Evolutionary conservation across 2,888 invertebrate species (phyloP), one percentile per base, ranked within the genome.

Genomic region (Nemotelus pantherinus): DNA sequence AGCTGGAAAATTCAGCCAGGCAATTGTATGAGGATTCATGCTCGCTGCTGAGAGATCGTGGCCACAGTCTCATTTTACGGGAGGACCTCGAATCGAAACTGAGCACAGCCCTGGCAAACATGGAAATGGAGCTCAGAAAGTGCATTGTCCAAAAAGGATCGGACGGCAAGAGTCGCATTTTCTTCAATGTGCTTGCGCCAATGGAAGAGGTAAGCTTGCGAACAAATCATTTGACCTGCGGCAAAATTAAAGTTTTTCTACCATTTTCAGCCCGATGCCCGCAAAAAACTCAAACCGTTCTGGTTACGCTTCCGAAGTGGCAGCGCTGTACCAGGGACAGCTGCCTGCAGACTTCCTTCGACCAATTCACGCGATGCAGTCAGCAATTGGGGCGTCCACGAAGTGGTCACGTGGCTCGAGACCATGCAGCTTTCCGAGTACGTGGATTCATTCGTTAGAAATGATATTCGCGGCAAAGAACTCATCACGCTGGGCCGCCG

Each of bases 401-500:
- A 98, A 85, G 97, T 98, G 2, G 94, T 94, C 76, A 89, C 91
- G 6, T 99, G 98, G 98, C 88, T 99, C 80, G 95, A 95, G 81
- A 91, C 93, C 1, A 89, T 98, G 80, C 95, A 96, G 79, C 90
- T 99, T 10, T 92, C 92, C 0, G 97, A 98, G 85, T 98, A 98
- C 87, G 91, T 92, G 3, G 96, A 96, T n/a, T 93, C 93, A 78
- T 98, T 98, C 85, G 90, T 93, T 41, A 92, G 92, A 77, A 95
- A 98, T 85, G 98, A 98, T 88, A 94, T 98, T 83, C 92, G 96
- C 50, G 98, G 98, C 2, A 90, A 94, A 53, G 98, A 98, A 85
- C 89, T 98, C 48, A 89, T 97, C 3, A 92, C 94, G 0, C 88
- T 99, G 77, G 96, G 96, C 2, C 89, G 97, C 74, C 89, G 96